These are phyloP conservation scores for Cydia amplana DNA, from an alignment of 1,140 invertebrate genomes.

Conservation along the genomic window DNA sequence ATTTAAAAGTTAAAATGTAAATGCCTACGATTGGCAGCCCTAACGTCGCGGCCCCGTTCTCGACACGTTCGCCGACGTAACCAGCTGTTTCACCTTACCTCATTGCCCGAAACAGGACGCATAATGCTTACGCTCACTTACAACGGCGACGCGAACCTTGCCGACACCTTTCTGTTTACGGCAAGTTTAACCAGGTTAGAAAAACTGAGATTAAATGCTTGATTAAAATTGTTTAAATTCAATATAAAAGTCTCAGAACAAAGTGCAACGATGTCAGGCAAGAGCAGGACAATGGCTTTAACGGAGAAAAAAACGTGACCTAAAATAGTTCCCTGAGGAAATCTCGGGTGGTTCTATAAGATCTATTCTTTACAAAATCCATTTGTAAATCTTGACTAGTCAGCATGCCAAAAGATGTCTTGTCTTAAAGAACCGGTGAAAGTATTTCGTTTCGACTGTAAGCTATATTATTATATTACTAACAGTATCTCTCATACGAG, in stretches of 20 bases:
- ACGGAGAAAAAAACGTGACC: too few species aligned
- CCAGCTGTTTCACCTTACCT: slow-evolving; percentile 36
- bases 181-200: background rate
- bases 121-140: slow-evolving; percentile 27
- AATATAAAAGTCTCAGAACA: background rate
- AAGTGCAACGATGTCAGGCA: too few species aligned
- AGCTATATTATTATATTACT: too few species aligned
- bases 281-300: too few species aligned
- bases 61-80: slow-evolving; percentile 34
- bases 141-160: background rate
- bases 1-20: background rate
- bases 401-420: too few species aligned
- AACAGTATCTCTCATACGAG: too few species aligned
- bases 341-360: too few species aligned
- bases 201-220: background rate
- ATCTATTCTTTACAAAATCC: too few species aligned
- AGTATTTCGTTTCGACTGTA: too few species aligned
- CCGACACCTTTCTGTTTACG: background rate
- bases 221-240: background rate
- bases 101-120: slow-evolving; percentile 27
- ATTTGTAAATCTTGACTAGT: too few species aligned
- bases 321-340: too few species aligned
- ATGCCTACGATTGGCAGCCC: slow-evolving; percentile 33
- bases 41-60: slow-evolving; percentile 40
- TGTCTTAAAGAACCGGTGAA: too few species aligned